Conservation (phyloP, 2,888 invertebrate species). For the Eupithecia centaureata region DNA sequence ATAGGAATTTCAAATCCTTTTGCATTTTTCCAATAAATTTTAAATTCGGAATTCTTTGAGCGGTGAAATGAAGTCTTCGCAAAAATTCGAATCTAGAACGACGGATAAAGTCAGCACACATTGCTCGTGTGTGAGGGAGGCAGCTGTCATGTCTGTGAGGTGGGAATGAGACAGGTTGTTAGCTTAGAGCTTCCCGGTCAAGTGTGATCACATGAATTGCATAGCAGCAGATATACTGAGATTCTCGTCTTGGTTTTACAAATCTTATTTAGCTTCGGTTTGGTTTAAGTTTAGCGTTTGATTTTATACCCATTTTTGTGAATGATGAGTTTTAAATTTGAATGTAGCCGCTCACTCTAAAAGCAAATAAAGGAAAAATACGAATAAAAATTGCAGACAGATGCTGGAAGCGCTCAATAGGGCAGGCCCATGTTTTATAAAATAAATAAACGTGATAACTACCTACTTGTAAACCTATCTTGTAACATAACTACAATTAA, state of each 20-base stretch:
- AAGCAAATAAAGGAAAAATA: too few species aligned
- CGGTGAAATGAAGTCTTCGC: conserved; percentile 32
- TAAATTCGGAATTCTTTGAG: conserved; percentile 21
- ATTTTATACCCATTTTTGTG: conserved; percentile 7
- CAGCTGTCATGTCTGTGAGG: conserved; percentile 21
- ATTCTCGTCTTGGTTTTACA: background rate
- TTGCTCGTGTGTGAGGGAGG: conserved; percentile 24
- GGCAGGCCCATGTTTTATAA: too few species aligned
- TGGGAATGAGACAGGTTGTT: conserved; percentile 26
- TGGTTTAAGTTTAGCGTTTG: background rate
- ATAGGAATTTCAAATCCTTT: conserved; percentile 10
- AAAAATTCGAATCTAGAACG: conserved; percentile 26
- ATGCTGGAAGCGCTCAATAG: too few species aligned
- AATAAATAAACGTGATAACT: too few species aligned
- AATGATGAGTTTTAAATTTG: background rate
- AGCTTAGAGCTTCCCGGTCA: conserved; percentile 38
- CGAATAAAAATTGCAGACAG: too few species aligned
- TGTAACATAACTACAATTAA: too few species aligned
- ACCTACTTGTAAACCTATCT: too few species aligned
- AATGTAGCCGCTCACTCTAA: background rate
- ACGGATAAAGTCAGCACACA: conserved; percentile 18
- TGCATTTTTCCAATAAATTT: conserved; percentile 23
- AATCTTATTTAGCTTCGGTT: conserved; percentile 5
- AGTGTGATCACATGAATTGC: conserved; percentile 33
- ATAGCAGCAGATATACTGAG: conserved; percentile 11